phyloP scores from a whole-genome alignment of 2,113 vertebrate genomes.

The Pristiophorus japonicus region DNA sequence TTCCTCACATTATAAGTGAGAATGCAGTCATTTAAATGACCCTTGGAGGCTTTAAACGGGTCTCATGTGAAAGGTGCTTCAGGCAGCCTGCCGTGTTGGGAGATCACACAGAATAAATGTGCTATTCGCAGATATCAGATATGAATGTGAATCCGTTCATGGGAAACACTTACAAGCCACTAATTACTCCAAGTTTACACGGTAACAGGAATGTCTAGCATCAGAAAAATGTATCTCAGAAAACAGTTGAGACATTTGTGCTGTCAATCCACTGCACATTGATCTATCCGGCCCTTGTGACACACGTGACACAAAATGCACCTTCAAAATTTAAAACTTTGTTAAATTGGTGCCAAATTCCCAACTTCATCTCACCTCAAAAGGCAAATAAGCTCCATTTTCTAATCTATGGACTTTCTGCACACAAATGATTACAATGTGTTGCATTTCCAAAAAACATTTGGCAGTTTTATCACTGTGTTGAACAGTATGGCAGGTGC shows the following conservation, averaged over 20 bases:
- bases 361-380: background rate
- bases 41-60: background rate
- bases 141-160: background rate
- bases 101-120: background rate
- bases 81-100: background rate
- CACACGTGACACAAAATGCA: background rate
- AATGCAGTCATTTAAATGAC: background rate
- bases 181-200: background rate
- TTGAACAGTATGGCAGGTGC: slow-evolving; percentile 65
- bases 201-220: background rate
- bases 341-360: background rate
- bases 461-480: slow-evolving; percentile 42
- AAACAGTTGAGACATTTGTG: background rate
- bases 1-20: background rate
- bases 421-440: background rate
- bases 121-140: too few species aligned
- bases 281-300: background rate
- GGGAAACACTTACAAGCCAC: background rate
- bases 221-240: background rate
- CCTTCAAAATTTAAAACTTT: background rate
- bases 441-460: background rate
- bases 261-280: background rate
- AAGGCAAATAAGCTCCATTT: background rate
- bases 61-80: background rate
- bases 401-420: slow-evolving; percentile 8